Conservation (phyloP, 1,140 invertebrate species). For the Apis florea region DNA sequence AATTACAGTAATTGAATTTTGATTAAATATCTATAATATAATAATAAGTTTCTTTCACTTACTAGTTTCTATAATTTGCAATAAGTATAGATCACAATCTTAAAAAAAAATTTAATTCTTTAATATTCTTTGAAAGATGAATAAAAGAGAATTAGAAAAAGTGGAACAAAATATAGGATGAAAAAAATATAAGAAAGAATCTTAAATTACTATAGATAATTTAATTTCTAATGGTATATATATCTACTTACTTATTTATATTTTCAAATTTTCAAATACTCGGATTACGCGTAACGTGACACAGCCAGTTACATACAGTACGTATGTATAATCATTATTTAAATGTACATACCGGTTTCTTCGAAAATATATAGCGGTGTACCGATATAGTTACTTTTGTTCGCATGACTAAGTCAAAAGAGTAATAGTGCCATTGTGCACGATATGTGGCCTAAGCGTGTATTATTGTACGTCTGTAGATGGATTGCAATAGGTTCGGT, state of each 20-base stretch:
- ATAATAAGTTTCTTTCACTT: too few species aligned
- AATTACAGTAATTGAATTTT: too few species aligned
- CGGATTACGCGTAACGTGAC: background rate
- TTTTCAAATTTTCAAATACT: background rate
- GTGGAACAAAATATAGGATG: background rate
- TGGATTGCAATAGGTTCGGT: constrained; percentile 28
- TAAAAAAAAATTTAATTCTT: too few species aligned
- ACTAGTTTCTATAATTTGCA: too few species aligned
- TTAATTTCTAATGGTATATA: background rate
- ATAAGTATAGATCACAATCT: too few species aligned
- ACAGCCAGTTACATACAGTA: background rate
- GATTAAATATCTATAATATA: too few species aligned
- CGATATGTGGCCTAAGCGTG: background rate
- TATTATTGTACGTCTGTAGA: constrained; percentile 23
- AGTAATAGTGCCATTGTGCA: constrained; percentile 35
- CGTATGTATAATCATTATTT: background rate
- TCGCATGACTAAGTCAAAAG: constrained; percentile 34
- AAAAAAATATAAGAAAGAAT: background rate
- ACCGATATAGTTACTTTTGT: constrained; percentile 35
- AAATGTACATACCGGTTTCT: constrained; percentile 17
- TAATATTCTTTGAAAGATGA: too few species aligned
- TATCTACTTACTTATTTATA: background rate
- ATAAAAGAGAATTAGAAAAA: background rate
- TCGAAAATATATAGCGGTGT: background rate
- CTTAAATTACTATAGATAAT: background rate